Evolutionary conservation across 2,797 vertebrate genomes (phyloP).

Genomic region (Echeneis naucrates): DNA sequence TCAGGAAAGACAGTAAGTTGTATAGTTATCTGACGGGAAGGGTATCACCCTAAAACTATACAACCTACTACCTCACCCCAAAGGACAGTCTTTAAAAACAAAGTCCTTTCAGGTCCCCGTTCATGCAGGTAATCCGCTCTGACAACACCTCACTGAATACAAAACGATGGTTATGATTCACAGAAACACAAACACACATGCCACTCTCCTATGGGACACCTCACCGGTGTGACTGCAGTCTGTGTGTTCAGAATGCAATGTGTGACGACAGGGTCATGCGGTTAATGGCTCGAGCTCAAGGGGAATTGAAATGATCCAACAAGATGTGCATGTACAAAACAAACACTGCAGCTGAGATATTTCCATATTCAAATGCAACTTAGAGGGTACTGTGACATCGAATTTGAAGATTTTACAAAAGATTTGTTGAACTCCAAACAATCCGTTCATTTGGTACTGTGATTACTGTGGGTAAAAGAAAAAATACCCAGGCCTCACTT

Average conservation of each 20-base stretch:
- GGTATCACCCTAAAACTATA: constrained; percentile 99
- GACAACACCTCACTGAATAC: constrained; percentile 60
- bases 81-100: constrained; percentile 89
- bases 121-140: constrained; percentile 59
- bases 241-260: constrained; percentile 52
- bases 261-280: constrained; percentile 58
- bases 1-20: constrained; percentile 99
- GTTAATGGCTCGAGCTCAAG: constrained; percentile 54
- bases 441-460: not conserved
- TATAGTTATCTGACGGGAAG: constrained; percentile 99
- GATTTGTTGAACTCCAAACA: not conserved
- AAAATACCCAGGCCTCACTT: not conserved
- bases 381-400: constrained; percentile 12
- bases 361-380: constrained; percentile 64
- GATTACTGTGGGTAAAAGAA: not conserved
- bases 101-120: constrained; percentile 37
- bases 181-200: constrained; percentile 66
- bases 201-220: constrained; percentile 50
- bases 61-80: constrained; percentile 99
- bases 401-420: not conserved
- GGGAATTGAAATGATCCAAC: constrained; percentile 66
- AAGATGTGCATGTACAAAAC: constrained; percentile 34
- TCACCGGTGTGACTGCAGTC: constrained; percentile 28
- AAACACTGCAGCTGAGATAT: constrained; percentile 48
- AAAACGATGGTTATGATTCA: constrained; percentile 73